Evolutionary conservation across 2,113 vertebrate species (phyloP), one percentile per base, ranked within the genome.

Genomic region (Ochotona curzoniae): DNA sequence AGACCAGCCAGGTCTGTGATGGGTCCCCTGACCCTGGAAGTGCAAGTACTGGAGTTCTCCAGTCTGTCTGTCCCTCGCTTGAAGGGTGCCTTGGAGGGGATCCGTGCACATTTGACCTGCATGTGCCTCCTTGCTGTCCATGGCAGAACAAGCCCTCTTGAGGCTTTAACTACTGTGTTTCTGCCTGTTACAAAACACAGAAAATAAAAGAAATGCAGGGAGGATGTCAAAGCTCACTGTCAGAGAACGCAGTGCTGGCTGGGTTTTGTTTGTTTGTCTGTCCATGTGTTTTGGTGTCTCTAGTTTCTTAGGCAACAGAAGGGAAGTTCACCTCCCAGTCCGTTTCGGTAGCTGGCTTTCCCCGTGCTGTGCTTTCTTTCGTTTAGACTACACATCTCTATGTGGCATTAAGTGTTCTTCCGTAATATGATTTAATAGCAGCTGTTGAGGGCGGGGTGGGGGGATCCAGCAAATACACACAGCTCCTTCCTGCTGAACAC

Each of bases 51-150:
- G 57, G 60, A 7, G 32, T 35, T 21, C 6, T n/a, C 12, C 25
- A 17, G 8, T 15, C 49, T 4, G 0, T 9, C 35, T 11, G 5
- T 66, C 44, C 9, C 0, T 20, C 17, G 5, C 8, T 7, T 15
- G 15, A 57, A 17, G 47, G 47, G 32, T 75, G 1, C 23, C 0
- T 18, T 17, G 47, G 30, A n/a, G 11, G 70, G 13, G 47, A 12
- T 10, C 49, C 9, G 15, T 63, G 7, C 18, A 13, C 11, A 21
- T 11, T 67, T 51, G 2, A 0, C 0, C 13, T 9, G 2, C 18
- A 44, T 47, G 2, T 44, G 26, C n/a, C 64, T 69, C 21, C 15
- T 1, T 4, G 54, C 26, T 63, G 76, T 30, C 25, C 14, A 64
- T 71, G 25, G 10, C 11, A 54, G 66, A 83, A 47, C 7, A 44